phyloP scores from a whole-genome alignment of 2,113 vertebrate genomes.

The Mesitornis unicolor region DNA sequence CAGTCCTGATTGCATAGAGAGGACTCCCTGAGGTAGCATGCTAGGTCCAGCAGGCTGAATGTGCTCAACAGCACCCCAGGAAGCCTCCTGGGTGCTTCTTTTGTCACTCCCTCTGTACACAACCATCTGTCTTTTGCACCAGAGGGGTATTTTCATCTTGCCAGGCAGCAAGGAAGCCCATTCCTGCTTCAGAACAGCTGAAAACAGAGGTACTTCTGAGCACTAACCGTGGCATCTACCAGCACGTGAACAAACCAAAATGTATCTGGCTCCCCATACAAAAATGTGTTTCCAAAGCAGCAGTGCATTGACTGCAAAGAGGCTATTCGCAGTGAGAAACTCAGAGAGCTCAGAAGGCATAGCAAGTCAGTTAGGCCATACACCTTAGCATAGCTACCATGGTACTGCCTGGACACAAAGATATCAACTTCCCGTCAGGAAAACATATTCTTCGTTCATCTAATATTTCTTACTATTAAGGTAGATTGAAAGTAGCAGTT shows the following conservation, averaged over 20 bases:
- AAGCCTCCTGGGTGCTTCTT: not conserved
- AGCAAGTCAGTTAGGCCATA: not conserved
- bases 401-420: not conserved
- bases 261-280: accelerated
- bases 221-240: not conserved
- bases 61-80: not conserved
- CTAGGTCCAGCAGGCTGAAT: not conserved
- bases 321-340: not conserved
- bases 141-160: not conserved
- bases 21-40: not conserved
- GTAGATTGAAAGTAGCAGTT: not conserved
- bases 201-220: not conserved
- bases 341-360: not conserved
- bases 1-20: not conserved
- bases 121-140: not conserved
- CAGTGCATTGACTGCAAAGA: not conserved
- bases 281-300: not conserved
- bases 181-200: not conserved
- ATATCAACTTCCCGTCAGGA: not conserved
- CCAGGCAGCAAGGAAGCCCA: not conserved
- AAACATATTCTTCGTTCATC: not conserved
- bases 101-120: not conserved
- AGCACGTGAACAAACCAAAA: accelerated
- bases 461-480: not conserved
- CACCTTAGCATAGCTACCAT: not conserved